Conservation (phyloP, 2,113 vertebrate species). For the Tricholaema leucomelas region DNA sequence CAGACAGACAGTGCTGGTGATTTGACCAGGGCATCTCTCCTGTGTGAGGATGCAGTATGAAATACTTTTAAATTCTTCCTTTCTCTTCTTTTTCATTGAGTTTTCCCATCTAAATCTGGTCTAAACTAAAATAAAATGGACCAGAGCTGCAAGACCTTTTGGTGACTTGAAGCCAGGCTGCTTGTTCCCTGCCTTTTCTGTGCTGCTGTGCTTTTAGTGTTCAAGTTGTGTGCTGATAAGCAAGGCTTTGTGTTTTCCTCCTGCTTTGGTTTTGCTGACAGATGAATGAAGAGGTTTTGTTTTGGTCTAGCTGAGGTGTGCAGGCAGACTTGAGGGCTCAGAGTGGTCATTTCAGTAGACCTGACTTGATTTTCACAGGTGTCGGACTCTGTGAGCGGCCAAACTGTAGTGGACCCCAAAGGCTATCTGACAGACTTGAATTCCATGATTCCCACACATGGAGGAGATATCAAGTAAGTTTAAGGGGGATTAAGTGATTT, state of each 20-base stretch:
- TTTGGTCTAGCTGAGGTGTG: not conserved
- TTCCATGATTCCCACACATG: conserved; percentile 98
- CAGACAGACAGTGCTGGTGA: not conserved
- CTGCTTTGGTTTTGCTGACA: not conserved
- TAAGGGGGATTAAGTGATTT: conserved; percentile 43
- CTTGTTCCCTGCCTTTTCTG: not conserved
- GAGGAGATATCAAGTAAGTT: conserved; percentile 96
- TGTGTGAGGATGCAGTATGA: not conserved
- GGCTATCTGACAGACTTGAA: conserved; percentile 97
- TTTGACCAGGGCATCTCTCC: not conserved
- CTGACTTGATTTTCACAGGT: conserved; percentile 76
- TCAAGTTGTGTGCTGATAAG: accelerated
- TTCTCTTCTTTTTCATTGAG: not conserved
- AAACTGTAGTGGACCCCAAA: conserved; percentile 97
- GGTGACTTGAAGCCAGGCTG: not conserved
- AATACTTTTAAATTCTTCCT: not conserved
- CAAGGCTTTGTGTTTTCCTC: not conserved
- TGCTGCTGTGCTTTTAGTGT: not conserved
- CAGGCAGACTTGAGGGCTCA: not conserved
- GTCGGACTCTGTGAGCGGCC: conserved; percentile 96
- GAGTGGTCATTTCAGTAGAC: not conserved
- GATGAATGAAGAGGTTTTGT: not conserved
- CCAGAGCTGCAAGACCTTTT: not conserved
- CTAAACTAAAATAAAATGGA: not conserved
- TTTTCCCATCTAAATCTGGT: not conserved